These are phyloP conservation scores for Xylocopa sonorina DNA, from an alignment of 1,140 invertebrate genomes.

Conservation along the genomic window DNA sequence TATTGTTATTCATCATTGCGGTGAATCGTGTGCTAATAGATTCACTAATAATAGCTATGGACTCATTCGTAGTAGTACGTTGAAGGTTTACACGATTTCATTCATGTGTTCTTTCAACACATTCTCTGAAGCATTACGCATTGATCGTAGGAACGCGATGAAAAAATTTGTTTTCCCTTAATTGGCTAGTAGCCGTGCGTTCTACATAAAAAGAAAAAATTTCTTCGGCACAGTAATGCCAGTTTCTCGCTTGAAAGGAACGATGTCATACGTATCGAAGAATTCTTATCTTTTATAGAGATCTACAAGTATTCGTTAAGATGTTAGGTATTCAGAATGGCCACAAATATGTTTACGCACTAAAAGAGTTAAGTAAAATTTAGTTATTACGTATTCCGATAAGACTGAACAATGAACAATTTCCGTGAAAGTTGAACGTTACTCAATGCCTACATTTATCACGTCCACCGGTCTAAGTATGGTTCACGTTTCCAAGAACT, in stretches of 20 bases:
- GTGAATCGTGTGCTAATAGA: background rate
- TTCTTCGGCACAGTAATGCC: background rate
- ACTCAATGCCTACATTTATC: too few species aligned
- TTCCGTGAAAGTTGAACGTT: too few species aligned
- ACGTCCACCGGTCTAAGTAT: too few species aligned
- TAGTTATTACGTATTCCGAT: too few species aligned
- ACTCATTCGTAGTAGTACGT: conserved; percentile 16
- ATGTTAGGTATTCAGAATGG: too few species aligned
- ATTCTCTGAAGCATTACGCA: background rate
- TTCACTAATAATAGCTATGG: background rate
- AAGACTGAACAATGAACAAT: too few species aligned
- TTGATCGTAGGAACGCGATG: background rate
- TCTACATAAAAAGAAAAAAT: background rate
- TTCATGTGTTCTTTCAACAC: background rate
- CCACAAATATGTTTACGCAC: too few species aligned
- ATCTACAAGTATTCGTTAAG: too few species aligned
- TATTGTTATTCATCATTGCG: conserved; percentile 1
- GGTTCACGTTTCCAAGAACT: background rate
- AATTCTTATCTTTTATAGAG: background rate
- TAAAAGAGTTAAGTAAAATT: too few species aligned
- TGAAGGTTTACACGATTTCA: background rate
- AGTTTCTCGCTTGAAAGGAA: background rate
- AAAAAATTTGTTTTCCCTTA: too few species aligned
- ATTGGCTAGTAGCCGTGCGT: too few species aligned
- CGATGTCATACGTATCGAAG: background rate